Conservation (phyloP, 2,113 vertebrate species). For the Mellivora capensis region DNA sequence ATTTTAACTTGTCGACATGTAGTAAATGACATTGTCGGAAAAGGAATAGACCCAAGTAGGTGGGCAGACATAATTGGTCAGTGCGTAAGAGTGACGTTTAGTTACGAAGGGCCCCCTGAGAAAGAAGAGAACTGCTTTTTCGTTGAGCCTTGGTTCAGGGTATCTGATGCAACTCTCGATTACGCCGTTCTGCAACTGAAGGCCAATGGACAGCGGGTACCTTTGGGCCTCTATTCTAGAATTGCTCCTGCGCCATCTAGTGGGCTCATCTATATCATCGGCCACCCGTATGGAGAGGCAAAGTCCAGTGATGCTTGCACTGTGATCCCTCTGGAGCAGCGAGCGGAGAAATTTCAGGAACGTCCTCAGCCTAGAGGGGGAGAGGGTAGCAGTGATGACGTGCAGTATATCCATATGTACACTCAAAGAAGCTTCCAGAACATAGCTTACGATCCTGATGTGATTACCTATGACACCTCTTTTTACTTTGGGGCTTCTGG, state of each 20-base stretch:
- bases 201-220: not conserved
- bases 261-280: conserved; percentile 53
- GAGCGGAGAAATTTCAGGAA: not conserved
- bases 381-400: fast-evolving
- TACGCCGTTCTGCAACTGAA: conserved; percentile 60
- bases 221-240: not conserved
- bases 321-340: not conserved
- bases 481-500: conserved; percentile 63
- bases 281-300: conserved; percentile 28
- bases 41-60: not conserved
- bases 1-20: conserved; percentile 68
- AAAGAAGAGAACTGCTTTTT: not conserved
- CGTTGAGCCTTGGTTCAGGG: conserved; percentile 28
- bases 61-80: conserved; percentile 20
- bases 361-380: not conserved
- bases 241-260: fast-evolving
- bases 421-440: not conserved
- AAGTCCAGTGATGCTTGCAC: conserved; percentile 37
- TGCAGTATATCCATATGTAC: not conserved
- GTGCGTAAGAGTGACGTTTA: conserved; percentile 26
- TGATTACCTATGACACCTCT: conserved; percentile 49
- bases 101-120: not conserved
- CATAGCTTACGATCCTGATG: fast-evolving
- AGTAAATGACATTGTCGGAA: fast-evolving
- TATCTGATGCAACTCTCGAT: not conserved